These are phyloP conservation scores for Catalaphyllia jardinei DNA, from an alignment of 64 coral and sea anemone genomes.

Conservation along the genomic window DNA sequence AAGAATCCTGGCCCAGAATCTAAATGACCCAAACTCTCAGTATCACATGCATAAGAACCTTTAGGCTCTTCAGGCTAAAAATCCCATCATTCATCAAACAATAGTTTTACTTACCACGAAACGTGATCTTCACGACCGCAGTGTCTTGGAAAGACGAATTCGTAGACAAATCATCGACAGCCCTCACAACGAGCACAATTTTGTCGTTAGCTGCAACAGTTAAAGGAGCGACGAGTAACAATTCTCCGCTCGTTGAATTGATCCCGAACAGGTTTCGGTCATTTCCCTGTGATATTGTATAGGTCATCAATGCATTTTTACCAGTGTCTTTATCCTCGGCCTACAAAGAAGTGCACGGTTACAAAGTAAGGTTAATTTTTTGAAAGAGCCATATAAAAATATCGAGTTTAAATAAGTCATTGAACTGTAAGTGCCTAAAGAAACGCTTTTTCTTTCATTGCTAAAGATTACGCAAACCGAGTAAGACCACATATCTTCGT, in stretches of 20 bases:
- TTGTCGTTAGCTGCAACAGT: not conserved
- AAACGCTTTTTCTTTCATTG: no score
- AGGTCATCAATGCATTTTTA: not conserved
- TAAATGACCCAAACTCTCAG: no score
- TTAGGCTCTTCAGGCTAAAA: no score
- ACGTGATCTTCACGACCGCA: not conserved
- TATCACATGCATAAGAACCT: no score
- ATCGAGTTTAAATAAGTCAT: no score
- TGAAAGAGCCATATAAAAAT: no score
- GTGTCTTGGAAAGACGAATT: not conserved
- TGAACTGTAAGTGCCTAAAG: no score
- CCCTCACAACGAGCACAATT: not conserved
- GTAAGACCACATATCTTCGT: no score
- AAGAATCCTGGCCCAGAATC: no score
- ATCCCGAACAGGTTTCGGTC: not conserved
- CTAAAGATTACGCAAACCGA: no score
- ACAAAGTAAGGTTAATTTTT: no score
- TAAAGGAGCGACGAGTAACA: not conserved
- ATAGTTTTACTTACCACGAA: constrained; percentile 8
- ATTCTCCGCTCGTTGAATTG: constrained; percentile 24
- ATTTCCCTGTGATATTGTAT: constrained; percentile 16
- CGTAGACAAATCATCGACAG: not conserved
- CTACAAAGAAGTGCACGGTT: not conserved
- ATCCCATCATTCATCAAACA: no score
- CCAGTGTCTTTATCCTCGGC: not conserved